phyloP scores from a whole-genome alignment of 2,888 invertebrate species.

The Luffia ferchaultella region DNA sequence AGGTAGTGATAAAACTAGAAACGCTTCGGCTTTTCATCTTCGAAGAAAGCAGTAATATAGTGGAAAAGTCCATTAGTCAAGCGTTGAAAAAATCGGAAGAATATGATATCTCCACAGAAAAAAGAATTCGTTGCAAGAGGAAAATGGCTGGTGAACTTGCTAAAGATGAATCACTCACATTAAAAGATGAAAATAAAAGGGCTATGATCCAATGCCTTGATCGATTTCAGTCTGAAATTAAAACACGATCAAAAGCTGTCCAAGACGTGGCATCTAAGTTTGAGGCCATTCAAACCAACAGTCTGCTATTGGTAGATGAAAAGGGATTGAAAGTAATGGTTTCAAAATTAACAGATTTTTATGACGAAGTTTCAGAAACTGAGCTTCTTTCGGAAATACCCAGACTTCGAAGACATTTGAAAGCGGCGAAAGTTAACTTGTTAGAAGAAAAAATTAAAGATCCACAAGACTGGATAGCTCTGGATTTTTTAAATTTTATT shows the following conservation, averaged over 20 bases:
- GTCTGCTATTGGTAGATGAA: constrained; percentile 10
- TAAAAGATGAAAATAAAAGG: constrained; percentile 10
- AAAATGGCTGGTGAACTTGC: constrained; percentile 3
- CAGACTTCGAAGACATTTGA: constrained; percentile 10
- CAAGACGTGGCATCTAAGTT: constrained; percentile 11
- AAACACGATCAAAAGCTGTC: constrained; percentile 3
- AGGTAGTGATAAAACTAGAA: constrained; percentile 10
- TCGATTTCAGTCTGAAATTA: constrained; percentile 7
- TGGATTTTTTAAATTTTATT: constrained; percentile 1
- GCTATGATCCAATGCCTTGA: constrained; percentile 12
- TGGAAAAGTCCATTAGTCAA: constrained; percentile 7
- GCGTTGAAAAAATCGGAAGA: constrained; percentile 6
- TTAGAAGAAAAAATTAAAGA: background rate
- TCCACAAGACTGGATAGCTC: background rate
- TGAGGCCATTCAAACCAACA: constrained; percentile 12
- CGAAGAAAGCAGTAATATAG: constrained; percentile 7
- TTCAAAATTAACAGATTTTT: constrained; percentile 8
- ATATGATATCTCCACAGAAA: constrained; percentile 5
- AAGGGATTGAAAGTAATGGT: constrained; percentile 10
- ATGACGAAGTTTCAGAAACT: constrained; percentile 9
- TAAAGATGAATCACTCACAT: constrained; percentile 8
- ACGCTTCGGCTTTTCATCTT: constrained; percentile 9
- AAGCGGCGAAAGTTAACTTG: constrained; percentile 5
- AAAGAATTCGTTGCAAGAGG: constrained; percentile 5
- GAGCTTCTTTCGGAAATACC: constrained; percentile 8